Conservation (phyloP, 30 jellyfish, hydroid and myxozoan genomes). For the Turritopsis rubra region DNA sequence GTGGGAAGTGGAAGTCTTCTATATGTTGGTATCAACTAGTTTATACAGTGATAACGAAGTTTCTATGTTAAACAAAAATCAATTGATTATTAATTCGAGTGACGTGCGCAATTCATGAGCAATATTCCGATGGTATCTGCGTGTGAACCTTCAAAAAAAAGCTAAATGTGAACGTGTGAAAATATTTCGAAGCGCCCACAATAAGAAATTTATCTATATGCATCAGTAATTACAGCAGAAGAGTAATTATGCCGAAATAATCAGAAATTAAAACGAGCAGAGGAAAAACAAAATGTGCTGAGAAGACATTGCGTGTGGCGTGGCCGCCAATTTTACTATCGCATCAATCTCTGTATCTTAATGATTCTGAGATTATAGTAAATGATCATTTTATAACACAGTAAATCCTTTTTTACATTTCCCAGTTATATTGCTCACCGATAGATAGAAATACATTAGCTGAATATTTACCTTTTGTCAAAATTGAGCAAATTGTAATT, state of each 20-base stretch:
- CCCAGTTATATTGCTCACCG: background rate
- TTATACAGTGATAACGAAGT: background rate
- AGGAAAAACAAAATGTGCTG: too few relatives aligned
- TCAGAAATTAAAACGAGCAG: background rate
- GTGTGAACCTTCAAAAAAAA: background rate
- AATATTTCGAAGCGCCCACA: background rate
- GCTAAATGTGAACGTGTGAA: background rate
- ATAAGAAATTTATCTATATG: background rate
- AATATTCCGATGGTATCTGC: background rate
- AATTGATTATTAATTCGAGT: too few relatives aligned
- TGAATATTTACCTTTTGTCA: background rate
- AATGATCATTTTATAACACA: background rate
- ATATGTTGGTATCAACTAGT: background rate
- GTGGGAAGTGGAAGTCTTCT: background rate
- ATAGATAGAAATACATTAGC: background rate
- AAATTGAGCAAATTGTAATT: background rate
- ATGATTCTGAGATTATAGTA: background rate
- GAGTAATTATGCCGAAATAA: background rate
- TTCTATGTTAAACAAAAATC: background rate
- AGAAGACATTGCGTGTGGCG: background rate
- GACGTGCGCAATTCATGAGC: background rate
- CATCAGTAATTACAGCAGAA: background rate
- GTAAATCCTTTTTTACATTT: background rate
- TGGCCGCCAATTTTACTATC: background rate
- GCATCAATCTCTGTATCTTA: background rate